Evolutionary conservation across 2,113 vertebrate genomes (phyloP).

Genomic region (Oryzias woworae): DNA sequence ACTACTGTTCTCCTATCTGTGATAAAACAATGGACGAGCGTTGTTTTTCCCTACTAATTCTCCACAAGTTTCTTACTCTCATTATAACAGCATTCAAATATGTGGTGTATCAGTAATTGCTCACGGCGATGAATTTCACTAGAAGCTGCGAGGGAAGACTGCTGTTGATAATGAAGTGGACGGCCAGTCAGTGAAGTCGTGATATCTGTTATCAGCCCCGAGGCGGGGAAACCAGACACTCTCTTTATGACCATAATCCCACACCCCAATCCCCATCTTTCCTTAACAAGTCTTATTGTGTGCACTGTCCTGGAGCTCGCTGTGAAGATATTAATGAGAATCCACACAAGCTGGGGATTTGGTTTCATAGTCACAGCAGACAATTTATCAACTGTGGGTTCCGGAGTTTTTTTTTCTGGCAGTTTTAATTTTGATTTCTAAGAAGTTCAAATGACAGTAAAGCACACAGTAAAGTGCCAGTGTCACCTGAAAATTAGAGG

Average conservation of each 20-base stretch:
- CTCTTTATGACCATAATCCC: constrained; percentile 56
- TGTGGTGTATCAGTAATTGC: constrained; percentile 28
- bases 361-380: constrained; percentile 22
- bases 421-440: no score
- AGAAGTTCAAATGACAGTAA: no score
- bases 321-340: constrained; percentile 1
- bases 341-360: constrained; percentile 1
- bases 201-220: constrained; percentile 63
- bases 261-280: constrained; percentile 22
- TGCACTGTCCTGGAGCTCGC: constrained; percentile 5
- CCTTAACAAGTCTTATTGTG: constrained; percentile 18
- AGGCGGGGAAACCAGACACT: constrained; percentile 65
- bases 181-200: constrained; percentile 52
- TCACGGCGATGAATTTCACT: constrained; percentile 15
- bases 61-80: not conserved
- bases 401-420: no score
- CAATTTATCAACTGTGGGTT: constrained; percentile 4
- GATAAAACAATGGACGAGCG: no score
- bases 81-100: constrained; percentile 12
- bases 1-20: no score
- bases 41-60: not conserved
- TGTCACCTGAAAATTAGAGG: no score
- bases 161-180: constrained; percentile 58
- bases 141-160: constrained; percentile 23
- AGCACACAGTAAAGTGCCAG: no score